A percentile compares a stretch with the other conserved stretches of the same genome.
These are phyloP conservation scores for Aphis craccivora DNA, from an alignment of 1,140 invertebrate genomes.

Conservation along the genomic window DNA sequence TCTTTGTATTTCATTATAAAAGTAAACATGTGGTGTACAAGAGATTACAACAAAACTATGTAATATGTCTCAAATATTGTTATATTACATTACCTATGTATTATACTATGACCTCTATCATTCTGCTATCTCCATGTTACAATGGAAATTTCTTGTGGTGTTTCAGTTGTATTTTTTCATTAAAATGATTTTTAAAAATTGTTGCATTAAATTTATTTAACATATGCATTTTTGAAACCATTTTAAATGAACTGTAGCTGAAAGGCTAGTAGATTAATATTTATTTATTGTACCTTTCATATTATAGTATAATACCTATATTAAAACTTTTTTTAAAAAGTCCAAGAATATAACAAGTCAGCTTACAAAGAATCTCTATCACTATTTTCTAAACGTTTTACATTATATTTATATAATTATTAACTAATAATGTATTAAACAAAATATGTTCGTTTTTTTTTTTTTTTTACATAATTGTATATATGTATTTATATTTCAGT, in stretches of 20 bases:
- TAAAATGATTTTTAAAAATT: not conserved
- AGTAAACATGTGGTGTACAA: constrained; percentile 28
- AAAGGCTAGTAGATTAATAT: not conserved
- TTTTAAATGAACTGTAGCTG: not conserved
- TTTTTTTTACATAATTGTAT: constrained; percentile 17
- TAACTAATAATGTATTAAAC: too few species aligned
- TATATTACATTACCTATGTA: not conserved
- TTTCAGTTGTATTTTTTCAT: not conserved
- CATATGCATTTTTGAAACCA: not conserved
- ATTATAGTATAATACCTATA: not conserved
- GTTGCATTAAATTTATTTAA: not conserved
- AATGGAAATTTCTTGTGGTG: not conserved
- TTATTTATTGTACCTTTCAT: not conserved
- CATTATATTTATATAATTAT: not conserved
- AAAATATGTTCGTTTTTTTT: not conserved
- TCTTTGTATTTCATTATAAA: constrained; percentile 23
- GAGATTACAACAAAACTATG: constrained; percentile 18
- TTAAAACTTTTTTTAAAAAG: not conserved
- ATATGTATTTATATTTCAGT: constrained; percentile 72
- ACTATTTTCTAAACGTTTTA: not conserved
- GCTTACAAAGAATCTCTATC: not conserved
- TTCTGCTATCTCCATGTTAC: not conserved
- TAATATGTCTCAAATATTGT: not conserved
- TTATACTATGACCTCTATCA: not conserved
- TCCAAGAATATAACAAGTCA: not conserved